These are phyloP conservation scores for Cnemophilus loriae DNA, from an alignment of 2,113 vertebrate species.

Conservation along the genomic window DNA sequence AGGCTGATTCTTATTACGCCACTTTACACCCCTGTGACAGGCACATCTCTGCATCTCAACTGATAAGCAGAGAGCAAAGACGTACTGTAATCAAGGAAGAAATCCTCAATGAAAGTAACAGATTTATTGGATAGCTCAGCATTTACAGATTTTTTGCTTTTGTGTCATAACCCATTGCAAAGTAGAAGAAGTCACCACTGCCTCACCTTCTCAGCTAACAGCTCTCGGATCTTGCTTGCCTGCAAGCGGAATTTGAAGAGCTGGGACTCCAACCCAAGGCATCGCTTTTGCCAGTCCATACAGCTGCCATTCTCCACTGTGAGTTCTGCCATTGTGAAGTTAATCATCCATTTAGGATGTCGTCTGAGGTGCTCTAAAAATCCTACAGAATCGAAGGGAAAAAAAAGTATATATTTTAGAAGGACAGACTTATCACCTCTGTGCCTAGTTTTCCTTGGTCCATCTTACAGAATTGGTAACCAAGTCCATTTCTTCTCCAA, in stretches of 20 bases:
- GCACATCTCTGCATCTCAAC: background rate
- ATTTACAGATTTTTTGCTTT: background rate
- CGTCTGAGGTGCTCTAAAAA: background rate
- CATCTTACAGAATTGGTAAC: background rate
- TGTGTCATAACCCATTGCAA: background rate
- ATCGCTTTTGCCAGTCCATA: conserved; percentile 86
- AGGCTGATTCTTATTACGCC: background rate
- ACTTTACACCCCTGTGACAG: background rate
- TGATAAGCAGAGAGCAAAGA: background rate
- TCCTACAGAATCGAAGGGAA: background rate
- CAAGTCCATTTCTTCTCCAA: background rate
- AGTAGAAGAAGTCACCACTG: background rate
- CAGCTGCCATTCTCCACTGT: conserved; percentile 68
- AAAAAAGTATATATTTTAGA: background rate
- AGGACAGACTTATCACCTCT: background rate
- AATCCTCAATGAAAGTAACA: background rate
- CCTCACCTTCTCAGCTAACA: conserved; percentile 87
- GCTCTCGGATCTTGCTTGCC: conserved; percentile 85
- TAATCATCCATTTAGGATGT: conserved; percentile 1
- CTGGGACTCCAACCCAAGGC: conserved; percentile 82
- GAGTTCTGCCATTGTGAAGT: conserved; percentile 68
- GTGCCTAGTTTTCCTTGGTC: background rate
- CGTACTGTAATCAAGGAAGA: background rate
- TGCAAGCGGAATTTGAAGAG: conserved; percentile 87
- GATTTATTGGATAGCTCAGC: background rate